Conservation (phyloP, 2,888 invertebrate genomes). For the Hemithea aestivaria region DNA sequence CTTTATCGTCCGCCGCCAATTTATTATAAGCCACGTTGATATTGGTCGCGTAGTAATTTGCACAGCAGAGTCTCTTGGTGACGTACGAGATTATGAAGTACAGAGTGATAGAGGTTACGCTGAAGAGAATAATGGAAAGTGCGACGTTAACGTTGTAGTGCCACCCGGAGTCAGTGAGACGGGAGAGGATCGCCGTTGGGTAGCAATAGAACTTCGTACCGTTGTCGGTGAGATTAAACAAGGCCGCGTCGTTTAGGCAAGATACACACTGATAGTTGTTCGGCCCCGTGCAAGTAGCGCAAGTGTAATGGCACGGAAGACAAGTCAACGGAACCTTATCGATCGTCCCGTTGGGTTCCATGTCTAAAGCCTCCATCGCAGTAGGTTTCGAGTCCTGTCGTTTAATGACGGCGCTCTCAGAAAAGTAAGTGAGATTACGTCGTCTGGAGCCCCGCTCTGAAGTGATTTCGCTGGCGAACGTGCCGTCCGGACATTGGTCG, state of each 20-base stretch:
- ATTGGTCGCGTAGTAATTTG: conserved; percentile 54
- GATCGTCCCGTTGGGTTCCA: conserved; percentile 45
- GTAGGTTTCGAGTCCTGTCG: conserved; percentile 44
- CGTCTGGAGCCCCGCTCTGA: conserved; percentile 60
- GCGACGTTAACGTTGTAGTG: conserved; percentile 65
- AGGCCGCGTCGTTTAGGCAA: conserved; percentile 83
- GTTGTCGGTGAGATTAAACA: conserved; percentile 61
- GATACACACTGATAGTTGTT: conserved; percentile 83
- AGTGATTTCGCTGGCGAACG: conserved; percentile 65
- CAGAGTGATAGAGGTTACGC: conserved; percentile 45
- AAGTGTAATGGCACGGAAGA: conserved; percentile 86
- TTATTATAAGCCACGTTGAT: conserved; percentile 60
- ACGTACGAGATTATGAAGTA: conserved; percentile 48
- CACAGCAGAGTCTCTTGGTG: conserved; percentile 47
- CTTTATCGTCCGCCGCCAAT: conserved; percentile 60
- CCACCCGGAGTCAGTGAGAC: conserved; percentile 65
- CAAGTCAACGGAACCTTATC: conserved; percentile 70
- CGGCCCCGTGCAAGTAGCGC: conserved; percentile 83
- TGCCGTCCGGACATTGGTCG: conserved; percentile 76
- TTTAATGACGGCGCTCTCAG: conserved; percentile 51
- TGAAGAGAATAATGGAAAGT: conserved; percentile 53
- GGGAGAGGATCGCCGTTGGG: conserved; percentile 62
- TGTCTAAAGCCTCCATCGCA: conserved; percentile 58
- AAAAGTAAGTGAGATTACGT: conserved; percentile 59
- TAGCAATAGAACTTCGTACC: conserved; percentile 73